Evolutionary conservation across 2,113 vertebrate species (phyloP), one percentile per base, ranked within the genome.

Genomic region (Dascyllus trimaculatus): DNA sequence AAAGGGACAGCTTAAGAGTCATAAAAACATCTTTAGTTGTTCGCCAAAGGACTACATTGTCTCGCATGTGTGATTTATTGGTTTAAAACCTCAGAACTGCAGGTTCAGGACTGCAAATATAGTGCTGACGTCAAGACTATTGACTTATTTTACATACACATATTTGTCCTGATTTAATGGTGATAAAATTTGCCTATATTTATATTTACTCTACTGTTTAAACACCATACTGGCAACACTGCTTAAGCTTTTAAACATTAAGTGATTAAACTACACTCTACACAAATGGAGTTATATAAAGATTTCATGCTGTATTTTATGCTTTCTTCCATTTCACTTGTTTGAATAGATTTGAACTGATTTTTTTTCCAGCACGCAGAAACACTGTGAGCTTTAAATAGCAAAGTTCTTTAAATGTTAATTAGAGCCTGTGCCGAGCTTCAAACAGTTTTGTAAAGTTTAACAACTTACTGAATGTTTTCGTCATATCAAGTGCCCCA

Each of bases 351-450:
- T 69, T 29, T 29, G 9, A 46, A 52, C 19, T 5, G 53, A 71
- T 56, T 46, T 73, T 46, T 73, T n/a, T 52, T 62, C 38, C 11
- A 35, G 45, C 10, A 43, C 59, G 32, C 7, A 15, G 46, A 29
- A 38, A 53, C 48, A 45, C 18, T 19, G 14, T 26, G 29, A 75
- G 38, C 21, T 67, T 49, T 69, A 57, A 81, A 61, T 9, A 52
- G 45, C 35, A 21, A 22, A 11, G 24, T 11, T 11, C 15, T 82
- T 71, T 52, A 54, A 71, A 71, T 71, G 32, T 70, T 76, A 60
- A 52, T 61, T 26, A 56, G 21, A 18, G 32, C 21, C n/a, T 19
- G 14, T 43, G 4, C 24, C 1, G 26, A 54, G 13, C 7, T 63
- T 52, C 40, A 69, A 59, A 40, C 10, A 2, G n/a, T 66, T 78